Evolutionary conservation across 1,140 invertebrate species (phyloP).

Genomic region (Akabosia matsudoensis): DNA sequence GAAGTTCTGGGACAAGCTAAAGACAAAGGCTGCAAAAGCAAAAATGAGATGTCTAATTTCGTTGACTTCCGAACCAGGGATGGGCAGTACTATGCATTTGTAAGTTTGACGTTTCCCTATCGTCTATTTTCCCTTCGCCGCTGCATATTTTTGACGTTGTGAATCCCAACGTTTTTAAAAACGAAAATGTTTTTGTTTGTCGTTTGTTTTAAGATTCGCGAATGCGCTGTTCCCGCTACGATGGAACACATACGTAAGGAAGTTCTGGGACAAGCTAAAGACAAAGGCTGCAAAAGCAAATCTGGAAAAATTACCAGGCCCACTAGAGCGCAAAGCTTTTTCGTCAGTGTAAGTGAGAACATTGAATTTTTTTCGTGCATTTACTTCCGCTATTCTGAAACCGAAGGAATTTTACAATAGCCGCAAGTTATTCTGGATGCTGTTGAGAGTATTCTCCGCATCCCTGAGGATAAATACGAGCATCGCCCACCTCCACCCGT

Average conservation of each 20-base stretch:
- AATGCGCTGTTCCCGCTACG: not conserved
- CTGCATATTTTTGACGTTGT: too few species aligned
- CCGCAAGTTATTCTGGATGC: too few species aligned
- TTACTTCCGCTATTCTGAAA: too few species aligned
- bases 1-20: not conserved
- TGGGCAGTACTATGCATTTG: not conserved
- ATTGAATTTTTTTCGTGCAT: too few species aligned
- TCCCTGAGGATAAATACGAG: too few species aligned
- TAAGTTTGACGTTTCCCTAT: too few species aligned
- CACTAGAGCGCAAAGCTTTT: not conserved
- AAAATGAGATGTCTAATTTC: not conserved
- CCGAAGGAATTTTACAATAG: too few species aligned
- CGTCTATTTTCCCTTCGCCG: too few species aligned
- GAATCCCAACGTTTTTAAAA: too few species aligned
- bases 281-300: not conserved
- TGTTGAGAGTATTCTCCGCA: too few species aligned
- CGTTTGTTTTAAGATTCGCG: not conserved
- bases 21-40: not conserved
- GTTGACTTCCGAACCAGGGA: not conserved
- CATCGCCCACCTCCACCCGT: too few species aligned
- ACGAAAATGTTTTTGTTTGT: not conserved
- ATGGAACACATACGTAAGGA: not conserved
- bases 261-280: not conserved
- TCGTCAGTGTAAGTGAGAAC: not conserved
- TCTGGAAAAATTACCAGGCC: not conserved